Base-by-base conservation (phyloP, 1,140 invertebrate genomes). In the Aphis gossypii region DNA sequence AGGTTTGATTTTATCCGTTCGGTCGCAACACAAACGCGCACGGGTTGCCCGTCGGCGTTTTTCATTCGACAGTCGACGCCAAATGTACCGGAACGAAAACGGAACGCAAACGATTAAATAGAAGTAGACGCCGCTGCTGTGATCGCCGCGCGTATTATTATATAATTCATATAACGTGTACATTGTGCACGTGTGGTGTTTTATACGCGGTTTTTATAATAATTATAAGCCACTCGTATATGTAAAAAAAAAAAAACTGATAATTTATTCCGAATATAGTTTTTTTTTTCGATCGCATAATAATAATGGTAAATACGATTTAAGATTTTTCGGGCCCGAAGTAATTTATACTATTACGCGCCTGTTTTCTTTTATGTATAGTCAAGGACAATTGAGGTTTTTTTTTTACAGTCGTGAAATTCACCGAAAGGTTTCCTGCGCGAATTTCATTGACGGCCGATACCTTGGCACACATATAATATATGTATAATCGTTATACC, bases 1-100 rank as follows among this genome's bases (percentile, higher is more conserved):
- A n/a, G 60, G 60, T 76, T 76, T 76, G 60, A 76, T 76, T 76
- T 76, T 76, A 76, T 76, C 60, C 30, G 60, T n/a, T 76, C 60
- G n/a, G 14, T n/a, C 60, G 30, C 60, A 30, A 68, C 11, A 68
- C 3, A 68, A 68, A 68, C 60, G 30, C 60, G 60, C 60, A 68
- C 60, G 60, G 60, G 60, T 68, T n/a, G 30, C 11, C 60, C 60
- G 60, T 20, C 60, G 30, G 60, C 60, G 56, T n/a, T 68, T 60
- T 60, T 60, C 30, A 30, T 21, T 30, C 25, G 56, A 60, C 56
- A 68, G 60, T n/a, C 60, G 30, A n/a, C 30, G 30, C 30, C 30
- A 68, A 68, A 68, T 68, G 60, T 68, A 14, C 30, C 60, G 60
- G 60, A 68, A 68, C 60, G 60, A 68, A 68, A 68, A 68, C 60